Percentiles rank a stretch among this genome's conserved stretches.
These are phyloP conservation scores for Sinocyclocheilus anophthalmus DNA, from an alignment of 2,113 vertebrate genomes.

Conservation along the genomic window DNA sequence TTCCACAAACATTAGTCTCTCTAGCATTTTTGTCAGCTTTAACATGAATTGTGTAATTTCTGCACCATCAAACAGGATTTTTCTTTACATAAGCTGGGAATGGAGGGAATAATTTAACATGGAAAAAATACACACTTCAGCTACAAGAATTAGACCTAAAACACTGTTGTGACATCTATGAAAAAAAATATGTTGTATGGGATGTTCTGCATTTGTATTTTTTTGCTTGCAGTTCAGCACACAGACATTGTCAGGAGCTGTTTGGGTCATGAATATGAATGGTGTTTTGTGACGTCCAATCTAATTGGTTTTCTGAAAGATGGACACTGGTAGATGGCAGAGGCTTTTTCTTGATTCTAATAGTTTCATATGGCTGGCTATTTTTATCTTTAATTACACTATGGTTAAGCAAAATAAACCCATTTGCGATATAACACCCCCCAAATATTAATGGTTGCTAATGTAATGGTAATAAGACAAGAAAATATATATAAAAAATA, in stretches of 20 bases:
- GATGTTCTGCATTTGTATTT: background rate
- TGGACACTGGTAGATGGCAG: background rate
- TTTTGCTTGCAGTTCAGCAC: background rate
- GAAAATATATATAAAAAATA: no score
- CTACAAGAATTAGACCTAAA: no score
- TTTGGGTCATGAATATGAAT: background rate
- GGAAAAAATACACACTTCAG: no score
- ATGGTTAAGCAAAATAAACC: no score
- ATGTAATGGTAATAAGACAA: no score
- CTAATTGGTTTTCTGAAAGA: background rate
- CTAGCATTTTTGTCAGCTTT: background rate
- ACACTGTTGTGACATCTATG: background rate
- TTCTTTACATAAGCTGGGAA: background rate
- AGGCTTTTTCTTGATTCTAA: background rate
- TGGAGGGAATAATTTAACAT: no score
- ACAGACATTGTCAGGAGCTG: background rate
- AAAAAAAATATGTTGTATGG: background rate
- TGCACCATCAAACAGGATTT: background rate
- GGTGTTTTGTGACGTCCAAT: background rate
- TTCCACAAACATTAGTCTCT: background rate
- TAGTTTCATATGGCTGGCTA: no score
- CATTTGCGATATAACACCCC: no score
- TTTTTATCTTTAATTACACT: no score
- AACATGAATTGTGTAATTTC: background rate
- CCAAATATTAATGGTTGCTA: no score